These are phyloP conservation scores for Taurulus bubalis DNA, from an alignment of 2,113 vertebrate genomes.

Conservation along the genomic window DNA sequence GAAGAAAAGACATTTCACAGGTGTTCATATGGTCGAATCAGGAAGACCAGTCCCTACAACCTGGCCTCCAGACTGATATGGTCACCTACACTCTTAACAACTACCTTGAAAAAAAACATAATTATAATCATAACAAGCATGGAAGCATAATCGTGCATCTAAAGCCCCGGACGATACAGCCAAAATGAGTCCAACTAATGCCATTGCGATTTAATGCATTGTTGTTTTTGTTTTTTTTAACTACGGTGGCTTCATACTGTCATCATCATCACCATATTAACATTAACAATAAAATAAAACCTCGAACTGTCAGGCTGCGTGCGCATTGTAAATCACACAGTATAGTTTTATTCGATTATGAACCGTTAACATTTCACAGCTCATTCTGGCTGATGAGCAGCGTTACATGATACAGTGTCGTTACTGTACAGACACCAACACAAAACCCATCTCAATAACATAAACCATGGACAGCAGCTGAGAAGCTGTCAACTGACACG, in stretches of 20 bases:
- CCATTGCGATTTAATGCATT: background rate
- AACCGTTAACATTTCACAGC: background rate
- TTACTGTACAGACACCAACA: slow-evolving; percentile 8
- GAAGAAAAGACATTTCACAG: background rate
- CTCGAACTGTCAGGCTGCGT: background rate
- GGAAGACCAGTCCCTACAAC: background rate
- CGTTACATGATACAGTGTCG: slow-evolving; percentile 11
- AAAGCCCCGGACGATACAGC: background rate
- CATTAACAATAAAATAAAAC: background rate
- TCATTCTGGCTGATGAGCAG: background rate
- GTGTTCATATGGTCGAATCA: background rate
- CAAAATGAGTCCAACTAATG: background rate
- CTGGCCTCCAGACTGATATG: background rate
- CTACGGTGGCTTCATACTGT: background rate
- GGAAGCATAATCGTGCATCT: background rate
- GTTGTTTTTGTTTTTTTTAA: background rate
- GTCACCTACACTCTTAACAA: background rate
- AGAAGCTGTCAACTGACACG: background rate
- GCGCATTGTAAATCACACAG: background rate
- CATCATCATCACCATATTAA: background rate
- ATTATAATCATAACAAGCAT: background rate
- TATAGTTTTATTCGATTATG: background rate
- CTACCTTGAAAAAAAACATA: background rate
- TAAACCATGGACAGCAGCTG: background rate
- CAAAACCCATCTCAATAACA: background rate